phyloP scores from a whole-genome alignment of 2,888 invertebrate species.

The Agrotis exclamationis region DNA sequence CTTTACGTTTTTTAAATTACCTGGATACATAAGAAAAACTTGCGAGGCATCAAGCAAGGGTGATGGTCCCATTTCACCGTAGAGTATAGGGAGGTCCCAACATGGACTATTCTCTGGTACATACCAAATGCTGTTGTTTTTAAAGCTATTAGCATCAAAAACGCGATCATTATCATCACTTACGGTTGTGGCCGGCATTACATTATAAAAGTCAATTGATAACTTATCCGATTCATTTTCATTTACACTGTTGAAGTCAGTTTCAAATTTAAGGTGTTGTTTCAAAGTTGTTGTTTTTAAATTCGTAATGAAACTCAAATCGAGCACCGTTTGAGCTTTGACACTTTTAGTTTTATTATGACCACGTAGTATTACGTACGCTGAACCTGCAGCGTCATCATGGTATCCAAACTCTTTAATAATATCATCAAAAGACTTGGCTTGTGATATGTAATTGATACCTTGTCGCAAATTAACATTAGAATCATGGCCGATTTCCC shows the following conservation, averaged over 20 bases:
- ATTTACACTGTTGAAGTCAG: constrained; percentile 10
- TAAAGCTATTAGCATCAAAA: constrained; percentile 7
- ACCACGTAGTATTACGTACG: constrained; percentile 25
- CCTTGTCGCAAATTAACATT: constrained; percentile 31
- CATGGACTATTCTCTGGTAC: constrained; percentile 82
- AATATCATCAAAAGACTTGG: constrained; percentile 47
- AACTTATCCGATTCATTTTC: constrained; percentile 57
- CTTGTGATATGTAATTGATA: constrained; percentile 13
- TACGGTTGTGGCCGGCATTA: constrained; percentile 74
- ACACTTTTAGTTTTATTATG: not conserved
- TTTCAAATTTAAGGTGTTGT: constrained; percentile 25
- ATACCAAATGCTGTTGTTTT: constrained; percentile 75
- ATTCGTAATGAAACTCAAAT: constrained; percentile 5
- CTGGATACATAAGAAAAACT: constrained; percentile 76
- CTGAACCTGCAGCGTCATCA: constrained; percentile 14
- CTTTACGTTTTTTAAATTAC: constrained; percentile 76
- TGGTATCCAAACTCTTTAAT: constrained; percentile 66
- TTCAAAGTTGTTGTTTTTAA: constrained; percentile 30
- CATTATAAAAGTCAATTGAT: constrained; percentile 76
- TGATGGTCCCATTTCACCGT: constrained; percentile 74
- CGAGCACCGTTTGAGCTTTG: not conserved
- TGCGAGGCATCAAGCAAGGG: constrained; percentile 43
- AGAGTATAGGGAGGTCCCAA: constrained; percentile 83
- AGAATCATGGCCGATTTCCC: constrained; percentile 28
- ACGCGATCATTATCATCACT: constrained; percentile 44